A percentile compares a stretch with the other conserved stretches of the same genome.
These are phyloP conservation scores for Turritopsis dohrnii DNA, from an alignment of 30 jellyfish, hydroid and myxozoan genomes.

Conservation along the genomic window DNA sequence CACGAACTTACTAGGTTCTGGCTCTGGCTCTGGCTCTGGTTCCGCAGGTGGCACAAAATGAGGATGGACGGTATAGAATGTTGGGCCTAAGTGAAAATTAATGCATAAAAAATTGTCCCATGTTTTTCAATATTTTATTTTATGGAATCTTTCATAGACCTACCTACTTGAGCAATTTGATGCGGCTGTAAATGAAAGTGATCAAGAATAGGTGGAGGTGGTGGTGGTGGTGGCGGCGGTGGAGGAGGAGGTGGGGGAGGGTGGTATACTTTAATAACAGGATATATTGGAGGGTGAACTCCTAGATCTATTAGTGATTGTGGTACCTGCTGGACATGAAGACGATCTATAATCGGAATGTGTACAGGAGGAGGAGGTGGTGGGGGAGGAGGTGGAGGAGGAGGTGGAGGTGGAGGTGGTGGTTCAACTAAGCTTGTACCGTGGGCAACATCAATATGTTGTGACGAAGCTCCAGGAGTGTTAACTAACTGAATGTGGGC, in stretches of 20 bases:
- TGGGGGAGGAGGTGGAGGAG: constrained; percentile 36
- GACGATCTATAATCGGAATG: background rate
- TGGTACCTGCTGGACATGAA: constrained; percentile 1
- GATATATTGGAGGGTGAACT: background rate
- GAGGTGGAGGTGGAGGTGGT: constrained; percentile 26
- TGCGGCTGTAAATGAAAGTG: background rate
- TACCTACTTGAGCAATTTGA: constrained; percentile 4
- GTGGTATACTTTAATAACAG: background rate
- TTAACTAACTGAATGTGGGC: background rate
- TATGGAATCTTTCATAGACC: constrained; percentile 14
- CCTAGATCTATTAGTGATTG: background rate
- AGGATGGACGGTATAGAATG: constrained; percentile 13
- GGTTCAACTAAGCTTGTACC: background rate
- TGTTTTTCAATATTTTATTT: background rate
- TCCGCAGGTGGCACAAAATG: constrained; percentile 29
- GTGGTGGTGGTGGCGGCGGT: constrained; percentile 2
- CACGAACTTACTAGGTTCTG: constrained; percentile 23
- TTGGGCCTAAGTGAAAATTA: background rate
- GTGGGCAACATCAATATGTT: background rate
- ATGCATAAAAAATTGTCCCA: background rate
- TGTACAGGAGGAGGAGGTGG: constrained; percentile 14
- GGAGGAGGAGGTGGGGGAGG: background rate
- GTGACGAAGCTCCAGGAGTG: background rate
- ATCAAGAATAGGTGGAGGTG: background rate
- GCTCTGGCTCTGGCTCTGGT: constrained; percentile 11